Percentiles rank a stretch among this genome's conserved stretches.
These are phyloP conservation scores for Phaonia tiefii DNA, from an alignment of 2,888 invertebrate genomes.

Conservation along the genomic window DNA sequence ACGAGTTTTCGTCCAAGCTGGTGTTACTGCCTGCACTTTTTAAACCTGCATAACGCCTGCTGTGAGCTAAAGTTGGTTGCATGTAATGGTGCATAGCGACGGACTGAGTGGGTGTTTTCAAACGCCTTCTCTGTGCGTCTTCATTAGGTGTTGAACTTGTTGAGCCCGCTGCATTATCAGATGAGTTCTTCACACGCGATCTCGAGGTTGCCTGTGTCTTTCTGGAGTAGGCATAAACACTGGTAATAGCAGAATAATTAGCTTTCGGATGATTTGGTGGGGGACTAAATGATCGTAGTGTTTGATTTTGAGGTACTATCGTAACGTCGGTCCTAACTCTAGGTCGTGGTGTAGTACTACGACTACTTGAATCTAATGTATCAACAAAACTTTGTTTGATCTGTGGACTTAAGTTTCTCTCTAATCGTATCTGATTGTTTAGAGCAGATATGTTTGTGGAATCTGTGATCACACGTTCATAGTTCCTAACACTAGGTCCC, in stretches of 20 bases:
- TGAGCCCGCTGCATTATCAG: conserved; percentile 42
- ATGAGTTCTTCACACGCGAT: conserved; percentile 32
- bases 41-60: conserved; percentile 81
- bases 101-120: conserved; percentile 71
- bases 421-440: conserved; percentile 69
- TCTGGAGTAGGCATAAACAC: conserved; percentile 61
- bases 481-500: not conserved
- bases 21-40: conserved; percentile 48
- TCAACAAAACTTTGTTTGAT: conserved; percentile 65
- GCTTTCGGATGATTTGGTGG: conserved; percentile 63
- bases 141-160: conserved; percentile 59
- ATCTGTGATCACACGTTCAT: conserved; percentile 50
- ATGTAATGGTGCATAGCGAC: conserved; percentile 81
- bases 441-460: conserved; percentile 69
- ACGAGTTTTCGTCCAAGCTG: conserved; percentile 68
- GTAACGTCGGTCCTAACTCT: conserved; percentile 76
- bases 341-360: conserved; percentile 73
- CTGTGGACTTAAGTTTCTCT: conserved; percentile 72
- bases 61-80: conserved; percentile 83
- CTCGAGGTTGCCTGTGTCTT: conserved; percentile 66
- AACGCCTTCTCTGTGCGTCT: conserved; percentile 65
- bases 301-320: conserved; percentile 72
- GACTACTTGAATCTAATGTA: conserved; percentile 67
- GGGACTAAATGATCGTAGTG: conserved; percentile 73
- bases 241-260: conserved; percentile 64